A percentile compares a stretch with the other conserved stretches of the same genome.
Evolutionary conservation across 2,888 invertebrate species (phyloP).

Genomic region (Lasius fuliginosus): DNA sequence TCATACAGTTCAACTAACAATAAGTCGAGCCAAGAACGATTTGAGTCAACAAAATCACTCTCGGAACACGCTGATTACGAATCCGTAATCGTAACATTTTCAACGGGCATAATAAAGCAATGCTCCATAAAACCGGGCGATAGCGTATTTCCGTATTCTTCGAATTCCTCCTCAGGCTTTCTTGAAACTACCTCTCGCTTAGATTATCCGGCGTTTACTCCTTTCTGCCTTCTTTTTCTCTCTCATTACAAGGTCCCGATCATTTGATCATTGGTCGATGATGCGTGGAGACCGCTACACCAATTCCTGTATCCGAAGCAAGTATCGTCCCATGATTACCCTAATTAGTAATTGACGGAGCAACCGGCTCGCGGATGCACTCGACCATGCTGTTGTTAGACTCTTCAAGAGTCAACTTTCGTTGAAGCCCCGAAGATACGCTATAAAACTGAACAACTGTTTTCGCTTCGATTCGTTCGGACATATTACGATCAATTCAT

Average conservation of each 20-base stretch:
- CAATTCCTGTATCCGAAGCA: conserved; percentile 64
- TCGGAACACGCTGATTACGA: conserved; percentile 16
- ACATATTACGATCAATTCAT: conserved; percentile 11
- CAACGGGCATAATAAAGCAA: conserved; percentile 4
- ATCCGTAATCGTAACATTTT: conserved; percentile 18
- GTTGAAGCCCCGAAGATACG: conserved; percentile 47
- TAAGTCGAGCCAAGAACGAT: neutral
- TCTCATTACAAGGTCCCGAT: conserved; percentile 31
- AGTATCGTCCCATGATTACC: conserved; percentile 74
- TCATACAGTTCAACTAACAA: conserved; percentile 18
- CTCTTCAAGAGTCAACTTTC: conserved; percentile 12
- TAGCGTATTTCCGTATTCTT: conserved; percentile 19
- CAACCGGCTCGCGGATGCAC: conserved; percentile 65
- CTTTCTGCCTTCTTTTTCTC: conserved; percentile 16
- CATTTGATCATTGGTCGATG: conserved; percentile 63
- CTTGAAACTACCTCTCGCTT: conserved; percentile 23
- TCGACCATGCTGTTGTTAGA: conserved; percentile 54
- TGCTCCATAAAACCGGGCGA: neutral
- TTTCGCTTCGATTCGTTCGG: conserved; percentile 28
- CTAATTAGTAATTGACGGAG: conserved; percentile 75
- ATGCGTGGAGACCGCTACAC: conserved; percentile 74
- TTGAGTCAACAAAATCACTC: conserved; percentile 14
- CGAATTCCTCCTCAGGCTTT: neutral
- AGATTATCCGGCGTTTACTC: neutral
- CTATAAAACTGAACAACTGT: conserved; percentile 58